Evolutionary conservation across 2,113 vertebrate genomes (phyloP).

Genomic region (Struthio camelus): DNA sequence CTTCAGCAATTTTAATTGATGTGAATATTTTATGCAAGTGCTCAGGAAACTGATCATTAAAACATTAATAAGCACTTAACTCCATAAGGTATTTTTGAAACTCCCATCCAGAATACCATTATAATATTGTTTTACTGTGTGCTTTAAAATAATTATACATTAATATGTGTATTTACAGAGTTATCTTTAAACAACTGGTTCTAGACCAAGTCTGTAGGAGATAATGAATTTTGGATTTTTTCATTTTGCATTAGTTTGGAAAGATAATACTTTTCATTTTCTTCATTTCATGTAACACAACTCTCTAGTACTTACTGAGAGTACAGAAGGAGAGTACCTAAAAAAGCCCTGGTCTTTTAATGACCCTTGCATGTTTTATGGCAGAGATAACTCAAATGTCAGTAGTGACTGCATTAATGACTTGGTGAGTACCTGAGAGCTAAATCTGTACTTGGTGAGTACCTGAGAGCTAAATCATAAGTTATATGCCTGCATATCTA

Average conservation of each 20-base stretch:
- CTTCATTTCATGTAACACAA: background rate
- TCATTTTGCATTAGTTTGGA: background rate
- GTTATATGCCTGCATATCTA: background rate
- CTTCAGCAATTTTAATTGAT: background rate
- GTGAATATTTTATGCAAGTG: background rate
- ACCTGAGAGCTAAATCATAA: background rate
- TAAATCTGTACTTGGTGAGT: background rate
- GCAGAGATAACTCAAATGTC: background rate
- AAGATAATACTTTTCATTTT: background rate
- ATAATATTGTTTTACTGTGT: background rate
- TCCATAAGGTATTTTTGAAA: background rate
- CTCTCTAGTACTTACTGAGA: background rate
- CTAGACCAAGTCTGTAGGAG: background rate
- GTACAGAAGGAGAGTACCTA: background rate
- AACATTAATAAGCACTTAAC: background rate
- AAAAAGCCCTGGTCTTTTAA: background rate
- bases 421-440: background rate
- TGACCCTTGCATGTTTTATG: background rate
- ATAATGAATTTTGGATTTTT: background rate
- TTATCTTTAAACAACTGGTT: background rate
- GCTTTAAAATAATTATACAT: background rate
- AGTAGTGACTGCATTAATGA: background rate
- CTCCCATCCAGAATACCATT: background rate
- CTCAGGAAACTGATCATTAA: background rate
- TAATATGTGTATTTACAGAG: background rate